Conservation (phyloP, 2,113 vertebrate species). For the Callithrix jacchus region DNA sequence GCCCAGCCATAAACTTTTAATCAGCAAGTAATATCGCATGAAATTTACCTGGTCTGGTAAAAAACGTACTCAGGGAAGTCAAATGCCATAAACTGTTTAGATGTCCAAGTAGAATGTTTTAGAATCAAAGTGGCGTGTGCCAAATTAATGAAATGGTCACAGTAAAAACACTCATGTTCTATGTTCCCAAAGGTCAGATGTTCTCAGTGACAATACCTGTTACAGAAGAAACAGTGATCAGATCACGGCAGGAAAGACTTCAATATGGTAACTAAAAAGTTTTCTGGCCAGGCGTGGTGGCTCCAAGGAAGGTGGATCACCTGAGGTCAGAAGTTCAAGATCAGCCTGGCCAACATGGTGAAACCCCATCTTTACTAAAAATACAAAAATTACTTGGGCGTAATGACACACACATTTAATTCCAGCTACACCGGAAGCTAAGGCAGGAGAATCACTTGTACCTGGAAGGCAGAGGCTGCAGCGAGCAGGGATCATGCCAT, state of each 20-base stretch:
- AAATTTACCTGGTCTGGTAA: neutral
- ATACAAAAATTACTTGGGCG: too few relatives aligned
- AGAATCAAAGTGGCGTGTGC: neutral
- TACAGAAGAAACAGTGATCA: neutral
- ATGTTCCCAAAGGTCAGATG: neutral
- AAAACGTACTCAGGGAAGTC: neutral
- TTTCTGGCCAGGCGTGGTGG: neutral
- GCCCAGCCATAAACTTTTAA: neutral
- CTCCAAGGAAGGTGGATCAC: too few relatives aligned
- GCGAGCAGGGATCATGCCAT: too few relatives aligned
- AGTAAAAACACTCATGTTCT: neutral
- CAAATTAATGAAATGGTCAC: neutral
- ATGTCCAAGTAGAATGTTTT: neutral
- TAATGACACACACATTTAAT: too few relatives aligned
- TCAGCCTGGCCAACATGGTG: too few relatives aligned
- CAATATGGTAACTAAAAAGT: neutral
- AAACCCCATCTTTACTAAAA: too few relatives aligned
- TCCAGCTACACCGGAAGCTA: too few relatives aligned
- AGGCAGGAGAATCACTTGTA: too few relatives aligned
- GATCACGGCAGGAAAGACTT: neutral
- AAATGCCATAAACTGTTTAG: neutral
- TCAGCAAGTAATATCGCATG: neutral
- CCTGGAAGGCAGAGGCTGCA: too few relatives aligned
- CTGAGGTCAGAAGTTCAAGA: too few relatives aligned
- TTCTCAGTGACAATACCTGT: neutral